phyloP scores from a whole-genome alignment of 2,888 invertebrate genomes.

The Dexiosoma caninum region DNA sequence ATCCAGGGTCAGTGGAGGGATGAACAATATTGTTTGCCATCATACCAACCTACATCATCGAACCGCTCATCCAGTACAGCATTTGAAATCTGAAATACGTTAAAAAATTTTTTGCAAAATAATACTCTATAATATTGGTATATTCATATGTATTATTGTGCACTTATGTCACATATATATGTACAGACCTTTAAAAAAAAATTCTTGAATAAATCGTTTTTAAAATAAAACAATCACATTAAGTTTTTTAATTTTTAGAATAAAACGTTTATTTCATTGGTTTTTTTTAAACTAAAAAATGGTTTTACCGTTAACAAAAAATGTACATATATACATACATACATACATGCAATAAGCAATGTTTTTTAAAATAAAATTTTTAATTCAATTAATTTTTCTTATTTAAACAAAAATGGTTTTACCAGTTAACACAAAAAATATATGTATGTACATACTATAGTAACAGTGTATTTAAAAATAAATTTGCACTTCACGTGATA shows the following conservation, averaged over 20 bases:
- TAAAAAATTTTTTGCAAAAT: neutral
- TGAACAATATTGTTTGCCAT: slow-evolving; percentile 3
- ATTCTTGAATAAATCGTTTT: too few species aligned
- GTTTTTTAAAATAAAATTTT: neutral
- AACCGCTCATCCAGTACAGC: slow-evolving; percentile 5
- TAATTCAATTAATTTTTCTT: neutral
- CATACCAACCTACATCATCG: slow-evolving; percentile 3
- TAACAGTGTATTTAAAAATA: neutral
- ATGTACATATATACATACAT: neutral
- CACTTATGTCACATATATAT: slow-evolving; percentile 3
- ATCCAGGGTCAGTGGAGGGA: too few species aligned
- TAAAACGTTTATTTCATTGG: too few species aligned
- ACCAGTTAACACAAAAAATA: neutral
- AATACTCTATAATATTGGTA: too few species aligned
- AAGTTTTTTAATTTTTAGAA: slow-evolving; percentile 9
- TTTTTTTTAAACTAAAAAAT: neutral
- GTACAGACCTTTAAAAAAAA: neutral
- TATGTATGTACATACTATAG: too few species aligned
- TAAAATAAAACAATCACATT: slow-evolving; percentile 2
- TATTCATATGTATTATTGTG: neutral
- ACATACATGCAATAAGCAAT: neutral
- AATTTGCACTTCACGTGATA: neutral
- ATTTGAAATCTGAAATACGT: neutral
- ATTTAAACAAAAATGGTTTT: neutral
- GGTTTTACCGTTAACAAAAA: slow-evolving; percentile 1